These are phyloP conservation scores for Drosophila putrida DNA, from an alignment of 2,888 invertebrate genomes.

Conservation along the genomic window DNA sequence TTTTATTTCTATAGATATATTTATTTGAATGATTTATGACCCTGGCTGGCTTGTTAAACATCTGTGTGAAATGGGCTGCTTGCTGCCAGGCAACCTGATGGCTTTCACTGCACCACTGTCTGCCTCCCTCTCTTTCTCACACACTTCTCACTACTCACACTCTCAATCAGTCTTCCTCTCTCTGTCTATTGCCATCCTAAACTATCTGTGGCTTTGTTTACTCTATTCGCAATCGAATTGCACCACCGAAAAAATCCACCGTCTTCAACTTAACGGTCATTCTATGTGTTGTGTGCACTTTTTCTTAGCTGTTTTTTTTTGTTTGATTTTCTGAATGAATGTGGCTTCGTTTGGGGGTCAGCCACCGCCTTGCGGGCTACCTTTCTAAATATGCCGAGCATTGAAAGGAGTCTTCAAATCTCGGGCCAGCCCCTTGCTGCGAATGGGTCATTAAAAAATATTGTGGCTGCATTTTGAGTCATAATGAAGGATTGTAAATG, in stretches of 20 bases:
- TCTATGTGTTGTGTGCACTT: conserved; percentile 27
- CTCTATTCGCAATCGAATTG: conserved; percentile 55
- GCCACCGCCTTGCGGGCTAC: conserved; percentile 75
- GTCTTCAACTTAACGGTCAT: conserved; percentile 30
- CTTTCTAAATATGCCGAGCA: conserved; percentile 69
- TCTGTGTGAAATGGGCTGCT: conserved; percentile 74
- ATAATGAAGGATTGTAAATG: conserved; percentile 78
- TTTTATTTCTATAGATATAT: conserved; percentile 19
- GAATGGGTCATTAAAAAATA: conserved; percentile 69
- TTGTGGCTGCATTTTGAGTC: conserved; percentile 37
- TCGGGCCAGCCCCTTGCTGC: conserved; percentile 21
- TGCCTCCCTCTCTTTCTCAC: conserved; percentile 4
- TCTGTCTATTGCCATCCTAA: not conserved
- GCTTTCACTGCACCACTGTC: conserved; percentile 67
- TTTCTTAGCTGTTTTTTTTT: not conserved
- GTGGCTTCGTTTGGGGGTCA: conserved; percentile 71
- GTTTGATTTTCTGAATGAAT: conserved; percentile 11
- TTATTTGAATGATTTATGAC: conserved; percentile 73
- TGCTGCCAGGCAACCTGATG: conserved; percentile 46
- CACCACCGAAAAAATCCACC: conserved; percentile 17
- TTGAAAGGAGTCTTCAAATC: conserved; percentile 56
- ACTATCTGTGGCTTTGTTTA: conserved; percentile 53
- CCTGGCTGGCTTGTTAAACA: conserved; percentile 71
- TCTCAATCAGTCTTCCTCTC: not conserved
- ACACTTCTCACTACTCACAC: not conserved